phyloP scores from a whole-genome alignment of 2,113 vertebrate species.

The Ifrita kowaldi region DNA sequence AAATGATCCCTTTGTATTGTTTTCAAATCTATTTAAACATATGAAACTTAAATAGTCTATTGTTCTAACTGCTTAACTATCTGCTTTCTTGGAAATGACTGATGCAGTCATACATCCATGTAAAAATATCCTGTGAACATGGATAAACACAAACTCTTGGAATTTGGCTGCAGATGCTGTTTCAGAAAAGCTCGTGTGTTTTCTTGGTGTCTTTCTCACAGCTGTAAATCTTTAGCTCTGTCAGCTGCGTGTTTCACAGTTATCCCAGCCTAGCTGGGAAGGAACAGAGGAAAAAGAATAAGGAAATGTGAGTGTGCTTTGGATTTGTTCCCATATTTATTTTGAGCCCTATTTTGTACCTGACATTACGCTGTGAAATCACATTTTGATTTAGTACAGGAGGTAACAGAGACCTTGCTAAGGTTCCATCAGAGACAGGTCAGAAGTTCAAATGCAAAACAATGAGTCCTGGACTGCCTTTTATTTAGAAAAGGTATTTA shows the following conservation, averaged over 20 bases:
- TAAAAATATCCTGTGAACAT: not conserved
- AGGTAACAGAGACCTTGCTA: not conserved
- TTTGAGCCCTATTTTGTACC: not conserved
- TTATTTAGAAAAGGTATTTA: not conserved
- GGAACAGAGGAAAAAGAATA: not conserved
- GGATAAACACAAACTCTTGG: not conserved
- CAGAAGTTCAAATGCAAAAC: not conserved
- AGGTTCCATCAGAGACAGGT: not conserved
- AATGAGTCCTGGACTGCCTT: not conserved
- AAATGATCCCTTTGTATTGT: not conserved
- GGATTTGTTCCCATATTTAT: conserved; percentile 15
- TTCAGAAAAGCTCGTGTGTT: not conserved
- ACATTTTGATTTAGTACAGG: not conserved
- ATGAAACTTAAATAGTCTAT: not conserved
- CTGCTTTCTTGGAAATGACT: not conserved
- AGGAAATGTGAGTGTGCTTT: conserved; percentile 10
- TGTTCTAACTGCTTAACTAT: not conserved
- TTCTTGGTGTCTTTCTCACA: not conserved
- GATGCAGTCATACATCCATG: not conserved
- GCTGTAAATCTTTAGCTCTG: conserved; percentile 12
- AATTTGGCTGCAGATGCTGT: not conserved
- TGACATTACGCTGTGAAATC: not conserved
- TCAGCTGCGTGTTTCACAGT: not conserved
- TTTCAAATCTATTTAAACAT: not conserved
- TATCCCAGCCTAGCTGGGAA: not conserved